Evolutionary conservation across 2,113 vertebrate species (phyloP), one percentile per base, ranked within the genome.

Genomic region (Dunckerocampus dactyliophorus): DNA sequence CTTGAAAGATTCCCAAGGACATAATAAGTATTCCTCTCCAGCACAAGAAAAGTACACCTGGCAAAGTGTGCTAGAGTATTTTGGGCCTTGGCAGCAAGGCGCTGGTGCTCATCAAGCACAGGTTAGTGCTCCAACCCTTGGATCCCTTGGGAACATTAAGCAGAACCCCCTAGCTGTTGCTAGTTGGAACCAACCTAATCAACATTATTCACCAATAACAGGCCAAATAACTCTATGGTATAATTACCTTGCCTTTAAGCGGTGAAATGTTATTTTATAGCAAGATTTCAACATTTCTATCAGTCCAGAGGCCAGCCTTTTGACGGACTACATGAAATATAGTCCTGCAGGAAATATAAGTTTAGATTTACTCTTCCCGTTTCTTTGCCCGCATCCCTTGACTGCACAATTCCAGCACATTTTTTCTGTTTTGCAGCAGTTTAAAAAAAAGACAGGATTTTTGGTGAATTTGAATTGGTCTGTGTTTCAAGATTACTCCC

Each of bases 401-500:
- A 62, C 83, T 72, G 75, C 65, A 79, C 62, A 45, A 53, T 65
- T 65, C 67, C 46, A 47, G 73, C 71, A 53, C 58, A 74, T 28
- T 34, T 34, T 5, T 74, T 72, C 60, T 80, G 51, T 66, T 72
- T 70, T 80, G 72, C 65, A 47, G 75, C 69, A 79, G 74, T 77
- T 80, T n/a, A n/a, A n/a, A 72, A 37, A 78, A 63, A 65, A 78
- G 71, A 81, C 76, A 70, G 70, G 73, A 78, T 81, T 75, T 42
- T 81, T 71, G 47, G 79, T 59, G 74, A 76, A 81, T 84, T 77
- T 74, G 84, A 85, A 88, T 88, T 89, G 86, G 86, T 91, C 87
- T 69, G 59, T 75, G 75, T 87, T 82, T 78, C 70, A 64, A 77
- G 81, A 91, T 89, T 79, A 86, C 82, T 90, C 90, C 86, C 88